These are phyloP conservation scores for Ciconia boyciana DNA, from an alignment of 2,113 vertebrate species.

Conservation along the genomic window DNA sequence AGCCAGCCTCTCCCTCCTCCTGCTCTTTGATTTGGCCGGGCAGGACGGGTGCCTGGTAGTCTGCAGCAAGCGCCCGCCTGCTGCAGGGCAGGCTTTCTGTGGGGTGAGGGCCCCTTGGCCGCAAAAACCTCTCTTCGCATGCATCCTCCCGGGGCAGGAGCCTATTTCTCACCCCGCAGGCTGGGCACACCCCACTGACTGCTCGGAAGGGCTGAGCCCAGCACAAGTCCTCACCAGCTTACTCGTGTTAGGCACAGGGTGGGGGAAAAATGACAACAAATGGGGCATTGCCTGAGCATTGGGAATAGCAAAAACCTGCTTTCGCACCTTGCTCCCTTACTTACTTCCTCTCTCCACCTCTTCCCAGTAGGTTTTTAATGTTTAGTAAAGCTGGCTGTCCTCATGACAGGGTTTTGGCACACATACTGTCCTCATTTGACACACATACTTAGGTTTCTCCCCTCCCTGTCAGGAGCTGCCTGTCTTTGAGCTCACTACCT, in stretches of 20 bases:
- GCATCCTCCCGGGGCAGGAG: not conserved
- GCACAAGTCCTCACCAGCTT: not conserved
- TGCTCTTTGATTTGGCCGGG: not conserved
- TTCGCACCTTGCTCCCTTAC: not conserved
- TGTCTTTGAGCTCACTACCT: not conserved
- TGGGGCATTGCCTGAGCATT: not conserved
- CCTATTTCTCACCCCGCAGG: fast-evolving
- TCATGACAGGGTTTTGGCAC: not conserved
- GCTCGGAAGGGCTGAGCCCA: not conserved
- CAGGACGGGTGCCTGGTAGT: not conserved
- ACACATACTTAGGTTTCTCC: not conserved
- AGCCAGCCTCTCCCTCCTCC: not conserved
- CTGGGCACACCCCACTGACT: fast-evolving
- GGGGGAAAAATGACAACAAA: not conserved
- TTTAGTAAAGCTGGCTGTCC: not conserved
- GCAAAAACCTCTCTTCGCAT: not conserved
- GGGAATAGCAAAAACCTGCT: not conserved
- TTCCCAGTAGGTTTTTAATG: not conserved
- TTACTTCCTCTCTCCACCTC: not conserved
- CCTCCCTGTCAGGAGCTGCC: not conserved
- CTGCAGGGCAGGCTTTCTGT: not conserved
- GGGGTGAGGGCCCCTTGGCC: not conserved
- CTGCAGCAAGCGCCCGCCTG: not conserved
- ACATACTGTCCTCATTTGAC: not conserved
- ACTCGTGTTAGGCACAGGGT: not conserved